These are phyloP conservation scores for Paracyclopina nana DNA, from an alignment of 1,140 invertebrate species.

Conservation along the genomic window DNA sequence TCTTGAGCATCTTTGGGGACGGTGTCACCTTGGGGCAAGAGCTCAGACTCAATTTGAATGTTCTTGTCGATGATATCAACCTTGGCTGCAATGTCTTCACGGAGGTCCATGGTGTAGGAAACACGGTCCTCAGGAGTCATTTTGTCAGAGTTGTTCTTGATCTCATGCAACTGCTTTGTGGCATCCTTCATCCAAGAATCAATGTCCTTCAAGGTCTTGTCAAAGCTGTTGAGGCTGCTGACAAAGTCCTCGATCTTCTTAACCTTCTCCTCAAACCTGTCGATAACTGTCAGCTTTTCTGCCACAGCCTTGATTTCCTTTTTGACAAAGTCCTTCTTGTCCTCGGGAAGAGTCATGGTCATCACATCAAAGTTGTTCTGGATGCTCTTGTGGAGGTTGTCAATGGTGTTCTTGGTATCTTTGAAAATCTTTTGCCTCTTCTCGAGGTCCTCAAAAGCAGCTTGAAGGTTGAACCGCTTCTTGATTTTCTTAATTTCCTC, in stretches of 20 bases:
- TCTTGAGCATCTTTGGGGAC: slow-evolving; percentile 14
- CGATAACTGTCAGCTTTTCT: slow-evolving; percentile 20
- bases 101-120: slow-evolving; percentile 20
- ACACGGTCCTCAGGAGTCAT: slow-evolving; percentile 22
- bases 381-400: slow-evolving; percentile 19
- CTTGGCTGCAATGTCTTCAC: slow-evolving; percentile 18
- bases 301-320: slow-evolving; percentile 20
- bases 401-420: slow-evolving; percentile 19
- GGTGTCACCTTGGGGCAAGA: slow-evolving; percentile 15
- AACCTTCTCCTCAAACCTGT: slow-evolving; percentile 20
- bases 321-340: slow-evolving; percentile 22
- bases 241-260: slow-evolving; percentile 19
- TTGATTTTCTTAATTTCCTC: slow-evolving; percentile 21
- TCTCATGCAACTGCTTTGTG: slow-evolving; percentile 20
- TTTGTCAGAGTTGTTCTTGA: slow-evolving; percentile 18
- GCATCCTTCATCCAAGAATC: slow-evolving; percentile 20
- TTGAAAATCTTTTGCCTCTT: slow-evolving; percentile 19
- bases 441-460: slow-evolving; percentile 18
- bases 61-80: slow-evolving; percentile 8
- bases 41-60: slow-evolving; percentile 1
- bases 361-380: slow-evolving; percentile 20
- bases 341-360: slow-evolving; percentile 21
- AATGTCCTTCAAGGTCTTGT: slow-evolving; percentile 18
- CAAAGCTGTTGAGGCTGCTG: slow-evolving; percentile 18
- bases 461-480: slow-evolving; percentile 21